Evolutionary conservation across 2,797 vertebrate genomes (phyloP).

Genomic region (Smutsia temminckii): DNA sequence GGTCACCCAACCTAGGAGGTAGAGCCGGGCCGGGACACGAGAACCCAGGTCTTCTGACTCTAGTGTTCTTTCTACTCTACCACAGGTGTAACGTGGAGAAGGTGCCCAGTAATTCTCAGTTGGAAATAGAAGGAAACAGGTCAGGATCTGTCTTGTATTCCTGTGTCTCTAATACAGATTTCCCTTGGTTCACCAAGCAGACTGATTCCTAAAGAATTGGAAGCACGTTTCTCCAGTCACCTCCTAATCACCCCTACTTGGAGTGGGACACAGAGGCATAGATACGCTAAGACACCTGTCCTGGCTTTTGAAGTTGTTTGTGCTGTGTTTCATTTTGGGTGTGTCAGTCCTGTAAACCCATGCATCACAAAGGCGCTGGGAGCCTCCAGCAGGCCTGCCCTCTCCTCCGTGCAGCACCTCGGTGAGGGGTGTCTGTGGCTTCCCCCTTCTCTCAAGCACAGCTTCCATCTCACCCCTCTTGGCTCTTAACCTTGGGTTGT

Average conservation of each 20-base stretch:
- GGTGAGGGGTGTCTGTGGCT: background rate
- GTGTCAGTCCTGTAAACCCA: background rate
- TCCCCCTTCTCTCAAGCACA: background rate
- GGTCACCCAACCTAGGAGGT: background rate
- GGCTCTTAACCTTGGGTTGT: background rate
- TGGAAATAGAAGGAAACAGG: conserved; percentile 82
- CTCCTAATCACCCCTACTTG: background rate
- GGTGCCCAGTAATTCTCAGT: conserved; percentile 80
- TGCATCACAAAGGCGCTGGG: background rate
- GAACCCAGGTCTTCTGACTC: conserved; percentile 73
- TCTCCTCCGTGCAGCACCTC: background rate
- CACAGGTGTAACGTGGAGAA: conserved; percentile 80
- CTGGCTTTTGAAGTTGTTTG: background rate
- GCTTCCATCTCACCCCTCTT: rapidly evolving
- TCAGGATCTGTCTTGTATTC: conserved; percentile 76
- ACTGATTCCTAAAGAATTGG: background rate
- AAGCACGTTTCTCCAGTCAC: background rate
- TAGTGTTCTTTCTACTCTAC: conserved; percentile 78
- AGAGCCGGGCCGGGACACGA: background rate
- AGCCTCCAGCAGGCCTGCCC: background rate
- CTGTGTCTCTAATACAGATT: conserved; percentile 72
- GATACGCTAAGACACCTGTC: background rate
- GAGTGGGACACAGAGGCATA: background rate
- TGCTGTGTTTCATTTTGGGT: background rate
- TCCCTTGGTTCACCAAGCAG: background rate